phyloP scores from a whole-genome alignment of 2,888 invertebrate species.

The Apotomis turbidana region DNA sequence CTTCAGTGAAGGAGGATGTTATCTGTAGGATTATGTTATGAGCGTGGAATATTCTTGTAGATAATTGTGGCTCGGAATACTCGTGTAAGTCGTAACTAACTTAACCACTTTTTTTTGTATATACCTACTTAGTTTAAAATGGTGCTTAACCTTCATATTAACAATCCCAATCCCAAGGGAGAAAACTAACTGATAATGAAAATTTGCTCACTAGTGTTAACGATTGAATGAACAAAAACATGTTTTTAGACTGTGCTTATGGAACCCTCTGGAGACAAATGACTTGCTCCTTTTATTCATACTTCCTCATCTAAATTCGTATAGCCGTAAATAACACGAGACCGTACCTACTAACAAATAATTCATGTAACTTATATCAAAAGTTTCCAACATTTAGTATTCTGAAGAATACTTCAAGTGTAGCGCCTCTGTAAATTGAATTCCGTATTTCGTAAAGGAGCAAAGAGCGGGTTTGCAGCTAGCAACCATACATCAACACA shows the following conservation, averaged over 20 bases:
- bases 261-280: no score
- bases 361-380: slow-evolving; percentile 15
- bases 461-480: slow-evolving; percentile 51
- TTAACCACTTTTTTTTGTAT: no score
- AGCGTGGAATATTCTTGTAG: no score
- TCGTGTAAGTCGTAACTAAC: no score
- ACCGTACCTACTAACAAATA: slow-evolving; percentile 29
- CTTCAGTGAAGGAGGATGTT: neutral
- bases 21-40: neutral
- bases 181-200: no score
- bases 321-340: neutral
- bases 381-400: slow-evolving; percentile 34
- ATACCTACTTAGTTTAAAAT: no score
- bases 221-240: no score
- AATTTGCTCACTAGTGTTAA: no score
- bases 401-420: slow-evolving; percentile 36
- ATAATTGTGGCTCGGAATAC: no score
- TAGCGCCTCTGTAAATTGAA: slow-evolving; percentile 46
- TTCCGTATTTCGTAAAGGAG: slow-evolving; percentile 48
- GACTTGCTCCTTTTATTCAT: neutral
- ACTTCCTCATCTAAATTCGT: neutral
- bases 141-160: no score
- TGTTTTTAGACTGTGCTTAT: no score
- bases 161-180: no score
- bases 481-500: slow-evolving; percentile 59